Percentiles rank a stretch among this genome's conserved stretches.
phyloP scores from a whole-genome alignment of 2,888 invertebrate genomes.

The Tromatobia lineatoria region DNA sequence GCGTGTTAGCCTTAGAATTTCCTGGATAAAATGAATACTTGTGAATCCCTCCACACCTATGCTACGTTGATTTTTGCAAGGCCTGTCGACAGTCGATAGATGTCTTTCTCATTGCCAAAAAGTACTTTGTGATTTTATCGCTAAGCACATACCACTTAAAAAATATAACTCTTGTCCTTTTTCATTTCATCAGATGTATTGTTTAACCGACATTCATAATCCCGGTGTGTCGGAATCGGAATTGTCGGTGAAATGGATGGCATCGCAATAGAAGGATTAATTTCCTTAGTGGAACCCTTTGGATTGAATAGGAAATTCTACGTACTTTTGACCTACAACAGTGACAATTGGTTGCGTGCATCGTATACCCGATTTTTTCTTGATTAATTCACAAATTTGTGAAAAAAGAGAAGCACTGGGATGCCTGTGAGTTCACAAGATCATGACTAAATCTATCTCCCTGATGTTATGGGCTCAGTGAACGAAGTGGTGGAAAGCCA shows the following conservation, averaged over 20 bases:
- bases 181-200: not conserved
- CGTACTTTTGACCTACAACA: not conserved
- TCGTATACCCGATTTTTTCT: not conserved
- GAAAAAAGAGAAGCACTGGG: not conserved
- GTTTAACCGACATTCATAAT: no score
- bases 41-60: not conserved
- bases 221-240: no score
- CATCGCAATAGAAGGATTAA: no score
- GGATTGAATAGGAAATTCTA: no score
- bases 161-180: not conserved
- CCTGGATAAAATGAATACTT: conserved; percentile 10
- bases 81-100: conserved; percentile 1
- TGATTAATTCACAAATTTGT: not conserved
- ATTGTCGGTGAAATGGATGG: no score
- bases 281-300: no score
- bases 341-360: not conserved
- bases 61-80: not conserved
- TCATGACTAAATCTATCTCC: conserved; percentile 9
- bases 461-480: not conserved
- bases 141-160: not conserved
- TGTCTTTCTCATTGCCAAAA: conserved; percentile 9
- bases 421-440: conserved; percentile 2
- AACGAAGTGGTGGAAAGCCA: conserved; percentile 20
- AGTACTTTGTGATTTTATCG: not conserved
- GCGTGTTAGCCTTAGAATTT: conserved; percentile 13